These are phyloP conservation scores for Chionomys nivalis DNA, from an alignment of 2,113 vertebrate genomes.

Conservation along the genomic window DNA sequence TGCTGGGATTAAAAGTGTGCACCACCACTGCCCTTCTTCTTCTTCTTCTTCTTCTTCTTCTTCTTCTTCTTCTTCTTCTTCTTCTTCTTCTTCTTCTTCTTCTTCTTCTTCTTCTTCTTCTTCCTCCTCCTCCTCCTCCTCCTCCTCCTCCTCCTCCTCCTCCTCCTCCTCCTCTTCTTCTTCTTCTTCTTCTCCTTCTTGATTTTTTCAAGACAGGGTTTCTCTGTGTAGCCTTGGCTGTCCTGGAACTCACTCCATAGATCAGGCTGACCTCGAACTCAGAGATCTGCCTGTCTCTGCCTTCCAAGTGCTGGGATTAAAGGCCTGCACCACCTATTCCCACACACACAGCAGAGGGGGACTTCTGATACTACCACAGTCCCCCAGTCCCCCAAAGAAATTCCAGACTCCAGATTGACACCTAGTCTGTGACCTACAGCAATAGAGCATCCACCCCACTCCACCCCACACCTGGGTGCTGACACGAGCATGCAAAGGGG, in stretches of 20 bases:
- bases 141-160: too few relatives aligned
- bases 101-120: too few relatives aligned
- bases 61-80: too few relatives aligned
- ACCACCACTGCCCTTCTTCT: rapidly evolving
- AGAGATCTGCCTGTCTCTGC: background rate
- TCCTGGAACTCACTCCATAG: background rate
- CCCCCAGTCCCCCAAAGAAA: too few relatives aligned
- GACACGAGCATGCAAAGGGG: background rate
- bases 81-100: too few relatives aligned
- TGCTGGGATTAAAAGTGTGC: background rate
- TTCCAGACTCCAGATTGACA: background rate
- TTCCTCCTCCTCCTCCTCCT: too few relatives aligned
- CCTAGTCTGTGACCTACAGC: background rate
- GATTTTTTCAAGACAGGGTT: too few relatives aligned
- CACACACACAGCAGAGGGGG: background rate
- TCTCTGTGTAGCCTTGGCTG: too few relatives aligned
- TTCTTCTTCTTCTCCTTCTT: too few relatives aligned
- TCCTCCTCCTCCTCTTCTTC: too few relatives aligned
- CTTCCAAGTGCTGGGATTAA: background rate
- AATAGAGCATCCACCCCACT: background rate
- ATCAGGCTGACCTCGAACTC: background rate
- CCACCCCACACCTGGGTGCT: background rate
- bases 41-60: too few relatives aligned
- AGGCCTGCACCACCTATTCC: background rate
- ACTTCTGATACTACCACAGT: background rate